Evolutionary conservation across 2,888 invertebrate species (phyloP).

Genomic region (Microplitis deprimator): DNA sequence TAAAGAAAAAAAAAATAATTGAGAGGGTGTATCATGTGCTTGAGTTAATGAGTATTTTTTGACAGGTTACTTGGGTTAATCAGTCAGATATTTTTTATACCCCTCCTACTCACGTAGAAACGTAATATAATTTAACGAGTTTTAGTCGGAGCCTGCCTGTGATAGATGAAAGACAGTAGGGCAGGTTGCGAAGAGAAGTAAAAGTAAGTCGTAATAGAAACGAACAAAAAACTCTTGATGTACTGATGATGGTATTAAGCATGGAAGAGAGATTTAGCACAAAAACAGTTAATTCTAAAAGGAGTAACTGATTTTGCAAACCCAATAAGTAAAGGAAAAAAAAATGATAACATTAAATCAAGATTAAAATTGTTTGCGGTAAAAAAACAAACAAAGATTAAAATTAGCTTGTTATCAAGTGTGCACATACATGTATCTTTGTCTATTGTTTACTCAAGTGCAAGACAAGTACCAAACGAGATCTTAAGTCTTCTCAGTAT

Average conservation of each 20-base stretch:
- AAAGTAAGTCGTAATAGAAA: not conserved
- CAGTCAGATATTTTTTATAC: not conserved
- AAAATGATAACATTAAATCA: too few species aligned
- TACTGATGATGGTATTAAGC: not conserved
- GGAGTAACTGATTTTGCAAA: not conserved
- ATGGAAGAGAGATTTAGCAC: not conserved
- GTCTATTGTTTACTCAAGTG: slow-evolving; percentile 32
- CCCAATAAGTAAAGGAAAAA: not conserved
- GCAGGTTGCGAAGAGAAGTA: not conserved
- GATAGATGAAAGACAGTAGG: not conserved
- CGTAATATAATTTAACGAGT: not conserved
- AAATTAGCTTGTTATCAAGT: slow-evolving; percentile 27
- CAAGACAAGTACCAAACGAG: slow-evolving; percentile 32
- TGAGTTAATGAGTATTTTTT: not conserved
- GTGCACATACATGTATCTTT: slow-evolving; percentile 11
- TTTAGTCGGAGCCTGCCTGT: not conserved
- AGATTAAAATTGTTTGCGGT: not conserved
- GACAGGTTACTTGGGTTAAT: not conserved
- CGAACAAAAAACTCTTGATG: not conserved
- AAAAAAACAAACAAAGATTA: slow-evolving; percentile 24
- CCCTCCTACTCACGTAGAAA: not conserved
- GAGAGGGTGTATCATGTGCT: not conserved
- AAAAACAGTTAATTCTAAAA: not conserved
- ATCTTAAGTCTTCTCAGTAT: slow-evolving; percentile 22
- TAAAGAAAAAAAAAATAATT: not conserved